These are phyloP conservation scores for Antitype chi DNA, from an alignment of 2,888 invertebrate species.

Conservation along the genomic window DNA sequence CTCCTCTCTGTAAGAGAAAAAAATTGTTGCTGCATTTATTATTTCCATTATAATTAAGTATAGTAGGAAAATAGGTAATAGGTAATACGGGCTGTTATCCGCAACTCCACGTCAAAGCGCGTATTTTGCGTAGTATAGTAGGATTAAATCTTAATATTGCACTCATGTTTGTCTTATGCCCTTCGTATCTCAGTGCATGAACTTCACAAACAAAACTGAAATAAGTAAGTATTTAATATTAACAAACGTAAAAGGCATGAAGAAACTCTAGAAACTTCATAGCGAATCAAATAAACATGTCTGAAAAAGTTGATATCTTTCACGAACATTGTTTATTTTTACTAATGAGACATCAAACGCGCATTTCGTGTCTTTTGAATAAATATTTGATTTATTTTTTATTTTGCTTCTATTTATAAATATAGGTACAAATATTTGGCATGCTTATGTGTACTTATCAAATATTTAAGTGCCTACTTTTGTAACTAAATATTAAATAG, in stretches of 20 bases:
- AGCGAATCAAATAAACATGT: constrained; percentile 14
- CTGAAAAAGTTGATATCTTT: constrained; percentile 38
- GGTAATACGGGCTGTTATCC: too few species aligned
- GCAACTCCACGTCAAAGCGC: too few species aligned
- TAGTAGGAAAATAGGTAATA: too few species aligned
- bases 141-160: too few species aligned
- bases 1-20: too few species aligned
- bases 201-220: not conserved
- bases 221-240: not conserved
- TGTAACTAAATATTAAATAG: not conserved
- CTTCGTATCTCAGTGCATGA: not conserved
- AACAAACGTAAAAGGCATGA: constrained; percentile 19
- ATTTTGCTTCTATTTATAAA: constrained; percentile 12
- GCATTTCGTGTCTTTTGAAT: constrained; percentile 34
- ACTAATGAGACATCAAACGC: constrained; percentile 56
- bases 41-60: too few species aligned
- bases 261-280: not conserved
- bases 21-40: too few species aligned
- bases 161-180: too few species aligned
- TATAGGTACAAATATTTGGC: constrained; percentile 11
- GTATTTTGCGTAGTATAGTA: too few species aligned
- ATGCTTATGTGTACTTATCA: constrained; percentile 7
- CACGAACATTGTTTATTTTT: constrained; percentile 39
- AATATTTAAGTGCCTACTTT: not conserved
- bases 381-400: constrained; percentile 34